Evolutionary conservation across 2,888 invertebrate genomes (phyloP).

Genomic region (Sarcophaga carnaria): DNA sequence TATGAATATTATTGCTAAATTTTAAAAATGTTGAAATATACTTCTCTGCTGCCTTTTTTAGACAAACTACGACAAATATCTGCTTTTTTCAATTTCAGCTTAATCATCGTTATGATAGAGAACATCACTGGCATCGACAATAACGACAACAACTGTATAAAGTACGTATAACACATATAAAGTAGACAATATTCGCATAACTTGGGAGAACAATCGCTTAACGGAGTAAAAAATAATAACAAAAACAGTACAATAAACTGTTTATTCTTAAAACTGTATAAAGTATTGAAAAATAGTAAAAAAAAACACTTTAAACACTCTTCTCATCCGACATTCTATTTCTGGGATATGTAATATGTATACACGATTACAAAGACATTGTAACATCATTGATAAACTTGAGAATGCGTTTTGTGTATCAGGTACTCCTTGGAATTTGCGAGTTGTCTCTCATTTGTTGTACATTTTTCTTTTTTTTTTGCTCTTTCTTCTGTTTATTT

Average conservation of each 20-base stretch:
- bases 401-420: constrained; percentile 15
- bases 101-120: too few species aligned
- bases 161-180: too few species aligned
- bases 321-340: not conserved
- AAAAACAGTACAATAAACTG: not conserved
- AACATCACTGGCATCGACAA: too few species aligned
- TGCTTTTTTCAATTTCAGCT: too few species aligned
- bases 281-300: constrained; percentile 13
- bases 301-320: not conserved
- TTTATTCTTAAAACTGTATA: constrained; percentile 2
- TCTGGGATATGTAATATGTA: not conserved
- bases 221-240: not conserved
- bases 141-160: too few species aligned
- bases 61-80: too few species aligned
- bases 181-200: too few species aligned
- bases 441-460: not conserved
- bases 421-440: not conserved
- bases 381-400: constrained; percentile 24
- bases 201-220: too few species aligned
- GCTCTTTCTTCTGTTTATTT: not conserved
- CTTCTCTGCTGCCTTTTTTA: too few species aligned
- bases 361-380: not conserved
- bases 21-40: too few species aligned
- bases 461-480: not conserved
- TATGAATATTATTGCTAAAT: too few species aligned